Percentiles rank a stretch among this genome's conserved stretches.
phyloP scores from a whole-genome alignment of 1,140 invertebrate species.

The Drosophila saltans region DNA sequence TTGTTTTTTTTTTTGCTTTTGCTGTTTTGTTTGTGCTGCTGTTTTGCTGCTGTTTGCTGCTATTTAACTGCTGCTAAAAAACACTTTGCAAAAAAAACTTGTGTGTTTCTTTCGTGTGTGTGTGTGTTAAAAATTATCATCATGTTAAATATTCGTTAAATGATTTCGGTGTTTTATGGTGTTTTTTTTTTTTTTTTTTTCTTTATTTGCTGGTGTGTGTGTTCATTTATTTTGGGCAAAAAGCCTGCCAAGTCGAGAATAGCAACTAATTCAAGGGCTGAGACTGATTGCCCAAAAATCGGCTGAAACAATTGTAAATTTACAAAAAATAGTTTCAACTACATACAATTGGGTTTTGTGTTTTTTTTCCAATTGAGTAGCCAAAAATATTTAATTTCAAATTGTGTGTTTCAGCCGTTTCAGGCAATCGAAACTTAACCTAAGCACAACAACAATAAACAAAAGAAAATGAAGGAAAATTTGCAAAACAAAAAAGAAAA shows the following conservation, averaged over 20 bases:
- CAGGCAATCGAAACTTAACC: conserved; percentile 59
- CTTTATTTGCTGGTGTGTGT: conserved; percentile 9
- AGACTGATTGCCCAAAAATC: conserved; percentile 66
- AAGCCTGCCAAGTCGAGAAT: conserved; percentile 84
- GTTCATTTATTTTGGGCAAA: conserved; percentile 52
- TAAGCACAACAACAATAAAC: conserved; percentile 45
- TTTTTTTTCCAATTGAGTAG: background rate
- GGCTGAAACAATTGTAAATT: conserved; percentile 30
- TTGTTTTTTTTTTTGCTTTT: conserved; percentile 4
- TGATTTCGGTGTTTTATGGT: conserved; percentile 48
- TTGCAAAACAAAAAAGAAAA: background rate
- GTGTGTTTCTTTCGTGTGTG: conserved; percentile 33
- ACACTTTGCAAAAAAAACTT: conserved; percentile 11
- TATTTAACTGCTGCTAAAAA: conserved; percentile 68
- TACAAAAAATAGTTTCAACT: conserved; percentile 16
- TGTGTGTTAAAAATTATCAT: conserved; percentile 47
- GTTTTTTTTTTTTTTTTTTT: conserved; percentile 14
- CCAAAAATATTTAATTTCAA: background rate
- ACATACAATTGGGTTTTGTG: background rate
- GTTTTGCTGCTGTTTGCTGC: conserved; percentile 28
- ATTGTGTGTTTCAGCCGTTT: conserved; percentile 33
- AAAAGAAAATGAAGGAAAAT: background rate
- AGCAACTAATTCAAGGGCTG: conserved; percentile 65
- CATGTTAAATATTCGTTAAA: conserved; percentile 61
- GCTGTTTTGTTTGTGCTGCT: conserved; percentile 39